A percentile compares a stretch with the other conserved stretches of the same genome.
Conservation (phyloP, 2,113 vertebrate genomes). For the Ciconia maguari region DNA sequence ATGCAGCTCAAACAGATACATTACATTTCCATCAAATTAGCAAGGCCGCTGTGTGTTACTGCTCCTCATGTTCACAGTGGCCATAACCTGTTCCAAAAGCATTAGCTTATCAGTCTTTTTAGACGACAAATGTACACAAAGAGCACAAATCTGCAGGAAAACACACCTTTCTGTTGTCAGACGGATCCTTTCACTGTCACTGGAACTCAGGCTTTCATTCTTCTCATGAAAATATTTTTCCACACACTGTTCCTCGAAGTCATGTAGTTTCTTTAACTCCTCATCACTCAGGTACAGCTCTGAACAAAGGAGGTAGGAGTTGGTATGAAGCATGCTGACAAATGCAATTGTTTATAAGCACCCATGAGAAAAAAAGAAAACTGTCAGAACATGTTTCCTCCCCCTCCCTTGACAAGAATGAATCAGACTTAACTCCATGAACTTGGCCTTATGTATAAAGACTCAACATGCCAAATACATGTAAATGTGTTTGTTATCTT, state of each 20-base stretch:
- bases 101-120: neutral
- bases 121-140: neutral
- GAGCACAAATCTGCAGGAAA: neutral
- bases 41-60: neutral
- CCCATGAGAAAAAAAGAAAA: neutral
- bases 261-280: conserved; percentile 90
- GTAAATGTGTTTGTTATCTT: neutral
- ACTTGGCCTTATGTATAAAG: neutral
- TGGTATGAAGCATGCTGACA: neutral
- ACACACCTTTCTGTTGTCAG: conserved; percentile 82
- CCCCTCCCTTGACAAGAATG: neutral
- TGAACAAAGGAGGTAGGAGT: conserved; percentile 45
- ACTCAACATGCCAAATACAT: neutral
- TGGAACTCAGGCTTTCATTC: conserved; percentile 74
- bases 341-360: neutral
- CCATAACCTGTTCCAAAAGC: neutral
- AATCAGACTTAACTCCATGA: neutral
- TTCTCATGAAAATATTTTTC: conserved; percentile 87
- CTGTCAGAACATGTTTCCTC: neutral
- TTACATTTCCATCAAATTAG: neutral
- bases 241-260: conserved; percentile 94
- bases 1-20: neutral
- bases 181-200: conserved; percentile 81
- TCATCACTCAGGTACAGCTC: conserved; percentile 88
- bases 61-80: neutral